Evolutionary conservation across 2,888 invertebrate genomes (phyloP), one percentile per base, ranked within the genome.

Genomic region (Deilephila porcellus): DNA sequence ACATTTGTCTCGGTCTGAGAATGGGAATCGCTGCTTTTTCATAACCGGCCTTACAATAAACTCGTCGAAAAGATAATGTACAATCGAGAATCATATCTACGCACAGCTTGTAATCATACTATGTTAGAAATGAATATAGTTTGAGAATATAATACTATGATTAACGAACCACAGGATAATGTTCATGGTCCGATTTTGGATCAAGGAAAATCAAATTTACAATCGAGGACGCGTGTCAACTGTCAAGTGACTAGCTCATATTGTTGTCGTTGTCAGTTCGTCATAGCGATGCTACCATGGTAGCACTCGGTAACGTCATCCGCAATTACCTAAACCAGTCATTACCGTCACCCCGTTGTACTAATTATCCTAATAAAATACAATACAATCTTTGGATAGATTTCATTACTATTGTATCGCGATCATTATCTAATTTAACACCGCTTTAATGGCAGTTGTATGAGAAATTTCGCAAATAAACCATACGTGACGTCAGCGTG

Each of bases 401-500:
- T 52, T 37, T 37, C 25, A 67, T 52, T 67, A 60, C 29, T 20
- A 25, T 52, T 67, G 45, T 52, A 67, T 67, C 19, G 37, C 37
- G 45, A 17, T 52, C 20, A 25, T 67, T 67, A 67, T 52, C 67
- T 25, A 67, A 52, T 67, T 67, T 52, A 17, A 52, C 52, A 45
- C 52, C 52, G 11, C 17, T 60, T 29, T 63, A 29, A 72, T 37
- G 25, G 37, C 29, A 60, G 29, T 11, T 52, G 20, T 32, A 53
- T 29, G 53, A 62, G 62, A 72, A 62, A 37, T 72, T 64, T 72
- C 17, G 34, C n/a, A 62, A 64, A 72, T 60, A 32, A 53, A 11
- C n/a, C 3, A 20, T 52, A 67, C 52, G 56, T 72, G 72, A 64
- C 72, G 56, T 72, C 56, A 56, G n/a, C 56, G 56, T n/a, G 56